Conservation (phyloP, 2,113 vertebrate genomes). For the Enhydra lutris region DNA sequence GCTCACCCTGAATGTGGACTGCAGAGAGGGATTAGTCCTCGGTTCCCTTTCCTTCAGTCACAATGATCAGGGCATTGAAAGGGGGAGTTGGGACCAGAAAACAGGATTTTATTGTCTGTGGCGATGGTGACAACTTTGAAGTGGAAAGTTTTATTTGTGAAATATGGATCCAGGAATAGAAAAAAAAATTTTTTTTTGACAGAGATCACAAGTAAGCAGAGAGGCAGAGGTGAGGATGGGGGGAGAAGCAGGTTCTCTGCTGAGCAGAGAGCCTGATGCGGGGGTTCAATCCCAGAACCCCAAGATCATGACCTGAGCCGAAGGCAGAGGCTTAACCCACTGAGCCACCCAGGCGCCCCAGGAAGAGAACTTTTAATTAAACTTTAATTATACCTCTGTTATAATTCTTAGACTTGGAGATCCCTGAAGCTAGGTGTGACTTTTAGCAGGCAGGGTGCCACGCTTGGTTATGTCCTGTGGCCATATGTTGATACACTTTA, state of each 20-base stretch:
- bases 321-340: too few species aligned
- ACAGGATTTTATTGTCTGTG: neutral
- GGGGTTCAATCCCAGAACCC: too few species aligned
- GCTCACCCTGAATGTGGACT: too few species aligned
- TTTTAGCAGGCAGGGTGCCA: neutral
- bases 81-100: neutral
- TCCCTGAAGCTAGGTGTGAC: neutral
- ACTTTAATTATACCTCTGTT: neutral
- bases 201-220: too few species aligned
- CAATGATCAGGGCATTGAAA: neutral
- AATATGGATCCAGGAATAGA: neutral
- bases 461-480: neutral
- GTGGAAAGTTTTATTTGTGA: slow-evolving; percentile 13
- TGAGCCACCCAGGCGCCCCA: neutral
- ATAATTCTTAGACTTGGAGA: neutral
- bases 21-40: neutral
- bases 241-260: too few species aligned
- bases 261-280: too few species aligned
- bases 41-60: neutral
- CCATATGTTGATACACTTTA: neutral
- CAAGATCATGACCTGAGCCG: too few species aligned
- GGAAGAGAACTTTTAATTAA: neutral
- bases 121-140: neutral
- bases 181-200: too few species aligned
- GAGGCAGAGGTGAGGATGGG: too few species aligned